Evolutionary conservation across 2,888 invertebrate genomes (phyloP), one percentile per base, ranked within the genome.

Genomic region (Patella pellucida): DNA sequence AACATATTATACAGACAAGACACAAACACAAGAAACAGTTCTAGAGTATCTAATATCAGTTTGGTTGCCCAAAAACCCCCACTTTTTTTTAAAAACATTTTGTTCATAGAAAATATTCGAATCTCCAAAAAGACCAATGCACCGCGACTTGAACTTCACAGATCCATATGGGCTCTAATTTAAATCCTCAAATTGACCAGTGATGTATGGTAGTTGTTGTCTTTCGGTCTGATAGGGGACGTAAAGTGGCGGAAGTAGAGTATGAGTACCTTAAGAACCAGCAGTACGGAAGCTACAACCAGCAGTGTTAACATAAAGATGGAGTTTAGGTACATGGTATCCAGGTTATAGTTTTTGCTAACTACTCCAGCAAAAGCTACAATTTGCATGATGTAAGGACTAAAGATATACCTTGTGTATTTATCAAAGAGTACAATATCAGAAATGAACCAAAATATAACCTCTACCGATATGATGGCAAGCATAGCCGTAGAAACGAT

Each of bases 381-480:
- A 12, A 84, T 78, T 19, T 87, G 68, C 27, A 84, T 84, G n/a
- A 87, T 77, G 79, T 88, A 88, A 0, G 86, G 86, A 12, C 83
- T 82, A 79, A 85, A 83, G 15, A 82, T 78, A 77, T 88, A 88
- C 15, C 88, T 82, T n/a, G 85, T 78, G 68, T 83, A 83, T 71
- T 83, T 85, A 78, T 89, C 88, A 7, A 86, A 80, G 14, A 87
- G 75, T 52, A 84, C 82, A 51, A 84, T 83, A 69, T 89, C 89
- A 70, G 88, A 76, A 15, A 82, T 76, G 75, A 86, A 87, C 86
- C 86, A 89, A 7, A 80, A 52, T 19, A 85, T 52, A 68, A 89
- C 82, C 3, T 85, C 77, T 52, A 88, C 78, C 31, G 86, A 73
- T n/a, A 81, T 82, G 4, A 89, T 79, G 12, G 82, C 73, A n/a